phyloP scores from a whole-genome alignment of 2,888 invertebrate species.

The Mongoloraphidia duomilia region DNA sequence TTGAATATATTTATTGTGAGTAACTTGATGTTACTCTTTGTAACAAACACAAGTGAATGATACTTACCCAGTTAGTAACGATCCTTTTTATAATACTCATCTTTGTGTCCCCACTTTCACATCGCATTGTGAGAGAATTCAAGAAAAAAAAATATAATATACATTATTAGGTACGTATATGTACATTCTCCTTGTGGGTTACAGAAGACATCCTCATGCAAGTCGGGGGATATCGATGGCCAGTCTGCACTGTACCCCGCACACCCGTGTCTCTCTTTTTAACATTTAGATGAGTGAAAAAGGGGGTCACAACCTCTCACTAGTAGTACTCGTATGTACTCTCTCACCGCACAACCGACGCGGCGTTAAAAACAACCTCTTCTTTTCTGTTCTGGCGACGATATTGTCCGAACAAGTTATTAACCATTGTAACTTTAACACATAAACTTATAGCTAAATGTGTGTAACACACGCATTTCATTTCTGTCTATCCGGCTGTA shows the following conservation, averaged over 20 bases:
- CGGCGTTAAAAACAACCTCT: too few relatives aligned
- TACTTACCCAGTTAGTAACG: conserved; percentile 13
- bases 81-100: conserved; percentile 22
- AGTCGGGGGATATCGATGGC: background rate
- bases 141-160: too few relatives aligned
- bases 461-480: too few relatives aligned
- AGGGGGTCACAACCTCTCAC: conserved; percentile 25
- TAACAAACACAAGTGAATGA: conserved; percentile 20
- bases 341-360: too few relatives aligned
- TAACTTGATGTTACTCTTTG: conserved; percentile 20
- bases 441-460: too few relatives aligned
- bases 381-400: too few relatives aligned
- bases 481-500: too few relatives aligned
- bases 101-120: conserved; percentile 20
- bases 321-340: conserved; percentile 5
- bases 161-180: background rate
- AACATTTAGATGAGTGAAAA: conserved; percentile 22
- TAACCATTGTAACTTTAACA: too few relatives aligned
- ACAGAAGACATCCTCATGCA: background rate
- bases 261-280: conserved; percentile 13
- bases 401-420: too few relatives aligned
- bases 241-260: conserved; percentile 7
- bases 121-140: conserved; percentile 3
- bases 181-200: conserved; percentile 2
- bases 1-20: conserved; percentile 13